A percentile compares a stretch with the other conserved stretches of the same genome.
Conservation (phyloP, 2,113 vertebrate genomes). For the Salvator merianae region DNA sequence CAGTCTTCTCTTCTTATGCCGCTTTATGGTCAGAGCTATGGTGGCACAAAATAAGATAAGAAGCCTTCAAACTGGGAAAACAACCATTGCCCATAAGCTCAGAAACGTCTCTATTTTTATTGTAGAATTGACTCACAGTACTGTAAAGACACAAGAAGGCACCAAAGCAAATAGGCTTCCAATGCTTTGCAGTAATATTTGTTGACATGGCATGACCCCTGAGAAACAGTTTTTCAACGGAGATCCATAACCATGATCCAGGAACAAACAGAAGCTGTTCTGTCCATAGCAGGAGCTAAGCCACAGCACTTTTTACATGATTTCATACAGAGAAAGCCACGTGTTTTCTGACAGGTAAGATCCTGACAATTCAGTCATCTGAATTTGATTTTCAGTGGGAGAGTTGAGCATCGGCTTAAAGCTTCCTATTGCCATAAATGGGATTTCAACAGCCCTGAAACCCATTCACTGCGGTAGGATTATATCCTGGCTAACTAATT, state of each 20-base stretch:
- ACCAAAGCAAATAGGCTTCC: too few species aligned
- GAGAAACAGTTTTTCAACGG: neutral
- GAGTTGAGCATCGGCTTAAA: neutral
- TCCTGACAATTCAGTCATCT: too few species aligned
- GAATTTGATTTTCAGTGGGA: neutral
- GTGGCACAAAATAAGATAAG: too few species aligned
- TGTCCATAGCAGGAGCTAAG: neutral
- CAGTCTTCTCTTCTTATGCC: too few species aligned
- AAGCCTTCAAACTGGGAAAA: too few species aligned
- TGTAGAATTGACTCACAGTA: neutral
- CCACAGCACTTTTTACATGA: neutral
- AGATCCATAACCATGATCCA: neutral
- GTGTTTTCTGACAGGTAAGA: neutral
- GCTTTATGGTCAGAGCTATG: neutral
- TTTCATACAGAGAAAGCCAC: neutral
- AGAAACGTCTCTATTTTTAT: neutral
- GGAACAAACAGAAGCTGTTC: neutral
- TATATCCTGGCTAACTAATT: neutral
- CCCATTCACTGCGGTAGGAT: neutral
- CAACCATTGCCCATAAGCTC: neutral
- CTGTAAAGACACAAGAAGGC: neutral
- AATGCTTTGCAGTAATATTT: neutral
- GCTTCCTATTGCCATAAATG: neutral
- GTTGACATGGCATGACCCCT: neutral
- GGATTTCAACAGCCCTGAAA: neutral